Base-by-base conservation (phyloP, 2,113 vertebrate genomes). In the Dasyurus viverrinus region DNA sequence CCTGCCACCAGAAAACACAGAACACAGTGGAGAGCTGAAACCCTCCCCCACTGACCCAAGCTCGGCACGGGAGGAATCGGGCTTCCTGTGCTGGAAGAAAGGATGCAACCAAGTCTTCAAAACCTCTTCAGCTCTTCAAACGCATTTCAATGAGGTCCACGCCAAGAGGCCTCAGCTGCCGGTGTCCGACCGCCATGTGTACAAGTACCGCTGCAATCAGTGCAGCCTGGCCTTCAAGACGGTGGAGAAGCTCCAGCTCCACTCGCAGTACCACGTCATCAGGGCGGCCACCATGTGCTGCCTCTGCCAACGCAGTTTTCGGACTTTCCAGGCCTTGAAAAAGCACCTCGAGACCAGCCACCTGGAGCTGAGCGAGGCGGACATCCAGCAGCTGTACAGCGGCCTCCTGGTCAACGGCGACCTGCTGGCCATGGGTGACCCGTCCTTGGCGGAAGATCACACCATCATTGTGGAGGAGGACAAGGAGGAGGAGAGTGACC, bases 141-240 rank as follows among this genome's bases (percentile, higher is more conserved):
- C 99, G 26, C 99, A 99, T 97, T 99, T 99, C 99, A 99, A 99
- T 0, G 99, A 99, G 92, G 99, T 99, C 92, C 99, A 99, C 2
- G 99, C 99, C 97, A 99, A 99, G 98, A 99, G 99, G 97, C 99
- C 99, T 11, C 99, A 99, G 94, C 98, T 99, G 97, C 99, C 99
- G 0, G 99, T 99, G 23, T 99, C 99, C 0, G 99, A 99, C 97
- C 99, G 99, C 84, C 99, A 99, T 2, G 99, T 99, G 97, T 99
- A 99, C 98, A 99, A 99, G 97, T 99, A 99, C 96, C 99, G 99
- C 92, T 99, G 99, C 96, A 99, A 99, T 97, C 99, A 99, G 97
- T 99, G 99, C 98, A 99, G 99, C 98, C 98, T 99, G 98, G 99
- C 99, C 0, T 99, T 99, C 98, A 99, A 99, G 98, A 99, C 99